These are phyloP conservation scores for Notolabrus celidotus DNA, from an alignment of 2,797 vertebrate genomes.

Conservation along the genomic window DNA sequence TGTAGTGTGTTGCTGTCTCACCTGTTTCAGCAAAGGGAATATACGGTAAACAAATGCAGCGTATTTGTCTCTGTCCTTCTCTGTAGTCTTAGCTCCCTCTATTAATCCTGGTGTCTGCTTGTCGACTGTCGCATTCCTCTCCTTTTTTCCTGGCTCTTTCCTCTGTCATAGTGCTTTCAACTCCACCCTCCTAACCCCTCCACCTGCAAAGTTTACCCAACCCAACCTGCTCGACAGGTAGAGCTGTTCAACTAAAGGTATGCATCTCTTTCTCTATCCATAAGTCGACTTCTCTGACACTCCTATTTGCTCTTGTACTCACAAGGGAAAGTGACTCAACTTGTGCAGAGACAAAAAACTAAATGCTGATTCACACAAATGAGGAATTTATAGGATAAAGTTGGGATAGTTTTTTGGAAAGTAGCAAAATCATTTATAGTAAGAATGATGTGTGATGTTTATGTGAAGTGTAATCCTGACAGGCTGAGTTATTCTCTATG, in stretches of 20 bases:
- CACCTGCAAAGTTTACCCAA: conserved; percentile 12
- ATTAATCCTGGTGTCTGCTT: not conserved
- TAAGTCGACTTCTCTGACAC: not conserved
- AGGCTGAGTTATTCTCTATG: no score
- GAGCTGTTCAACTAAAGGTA: conserved; percentile 8
- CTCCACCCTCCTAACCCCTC: conserved; percentile 17
- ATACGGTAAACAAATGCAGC: not conserved
- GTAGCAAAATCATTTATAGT: no score
- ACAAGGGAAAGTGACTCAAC: no score
- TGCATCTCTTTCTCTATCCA: not conserved
- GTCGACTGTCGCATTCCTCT: not conserved
- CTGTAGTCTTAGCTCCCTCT: not conserved
- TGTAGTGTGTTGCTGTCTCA: conserved; percentile 18
- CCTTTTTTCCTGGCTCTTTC: not conserved
- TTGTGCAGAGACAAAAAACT: not conserved
- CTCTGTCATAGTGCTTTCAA: not conserved
- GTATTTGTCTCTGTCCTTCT: not conserved
- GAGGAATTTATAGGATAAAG: not conserved
- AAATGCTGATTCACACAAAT: not conserved
- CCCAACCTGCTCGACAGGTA: conserved; percentile 69
- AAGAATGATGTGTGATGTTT: no score
- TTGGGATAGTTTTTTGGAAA: no score
- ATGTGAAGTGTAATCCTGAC: no score
- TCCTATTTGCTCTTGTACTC: not conserved
- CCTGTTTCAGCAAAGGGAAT: conserved; percentile 18